Evolutionary conservation across 2,888 invertebrate species (phyloP).

Genomic region (Uloborus plumipes): DNA sequence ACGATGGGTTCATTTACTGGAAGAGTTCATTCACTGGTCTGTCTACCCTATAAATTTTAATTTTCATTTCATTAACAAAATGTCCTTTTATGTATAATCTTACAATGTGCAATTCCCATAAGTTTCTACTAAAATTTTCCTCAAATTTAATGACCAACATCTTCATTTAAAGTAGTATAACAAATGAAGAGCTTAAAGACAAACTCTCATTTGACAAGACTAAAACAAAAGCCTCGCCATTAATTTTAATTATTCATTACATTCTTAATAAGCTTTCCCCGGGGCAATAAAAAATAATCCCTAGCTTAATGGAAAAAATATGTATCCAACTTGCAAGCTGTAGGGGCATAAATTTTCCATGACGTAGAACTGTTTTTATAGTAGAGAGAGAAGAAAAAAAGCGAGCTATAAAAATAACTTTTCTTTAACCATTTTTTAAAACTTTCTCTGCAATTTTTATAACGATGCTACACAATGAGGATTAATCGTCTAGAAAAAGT

Average conservation of each 20-base stretch:
- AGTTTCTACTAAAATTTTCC: too few species aligned
- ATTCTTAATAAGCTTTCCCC: conserved; percentile 49
- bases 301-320: conserved; percentile 16
- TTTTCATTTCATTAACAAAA: too few species aligned
- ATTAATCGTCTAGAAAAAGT: conserved; percentile 54
- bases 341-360: conserved; percentile 51
- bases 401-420: conserved; percentile 48
- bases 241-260: conserved; percentile 62
- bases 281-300: conserved; percentile 52
- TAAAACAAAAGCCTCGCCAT: conserved; percentile 39
- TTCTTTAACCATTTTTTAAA: neutral
- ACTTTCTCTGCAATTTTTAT: conserved; percentile 23
- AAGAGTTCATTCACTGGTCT: too few species aligned
- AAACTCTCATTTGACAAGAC: conserved; percentile 53
- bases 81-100: too few species aligned
- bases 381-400: neutral
- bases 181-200: conserved; percentile 39
- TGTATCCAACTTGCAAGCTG: conserved; percentile 29
- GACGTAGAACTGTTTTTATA: conserved; percentile 55
- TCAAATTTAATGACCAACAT: too few species aligned
- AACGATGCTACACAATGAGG: conserved; percentile 47
- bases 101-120: too few species aligned
- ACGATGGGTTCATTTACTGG: too few species aligned
- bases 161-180: too few species aligned
- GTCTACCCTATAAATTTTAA: too few species aligned